Evolutionary conservation across 2,888 invertebrate genomes (phyloP).

Genomic region (Athalia circularis): DNA sequence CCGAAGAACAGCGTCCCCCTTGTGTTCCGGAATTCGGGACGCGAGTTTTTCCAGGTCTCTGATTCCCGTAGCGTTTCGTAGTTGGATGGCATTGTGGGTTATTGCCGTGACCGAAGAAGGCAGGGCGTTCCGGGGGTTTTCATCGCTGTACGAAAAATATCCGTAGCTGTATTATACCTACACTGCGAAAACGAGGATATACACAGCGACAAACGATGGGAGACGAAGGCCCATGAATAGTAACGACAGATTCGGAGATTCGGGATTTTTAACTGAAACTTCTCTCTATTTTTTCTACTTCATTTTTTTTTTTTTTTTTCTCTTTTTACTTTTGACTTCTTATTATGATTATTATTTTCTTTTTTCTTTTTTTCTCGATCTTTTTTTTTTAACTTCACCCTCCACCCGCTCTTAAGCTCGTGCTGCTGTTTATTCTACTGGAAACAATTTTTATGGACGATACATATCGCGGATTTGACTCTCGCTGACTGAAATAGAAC

Average conservation of each 20-base stretch:
- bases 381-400: too few species aligned
- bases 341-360: too few species aligned
- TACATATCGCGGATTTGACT: neutral
- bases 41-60: constrained; percentile 31
- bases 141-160: constrained; percentile 28
- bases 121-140: constrained; percentile 36
- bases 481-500: too few species aligned
- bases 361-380: neutral
- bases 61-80: constrained; percentile 8
- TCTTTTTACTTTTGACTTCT: neutral
- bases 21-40: neutral
- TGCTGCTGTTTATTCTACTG: constrained; percentile 16
- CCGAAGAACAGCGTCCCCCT: neutral
- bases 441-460: constrained; percentile 35
- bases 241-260: constrained; percentile 35
- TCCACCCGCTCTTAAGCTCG: neutral
- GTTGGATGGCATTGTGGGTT: constrained; percentile 11
- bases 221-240: constrained; percentile 40
- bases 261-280: constrained; percentile 34
- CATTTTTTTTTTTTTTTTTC: too few species aligned
- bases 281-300: neutral
- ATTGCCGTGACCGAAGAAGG: constrained; percentile 28
- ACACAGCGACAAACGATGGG: constrained; percentile 32
- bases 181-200: neutral
- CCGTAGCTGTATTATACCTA: neutral